phyloP scores from a whole-genome alignment of 1,140 invertebrate genomes.

The Dinoponera quadriceps region DNA sequence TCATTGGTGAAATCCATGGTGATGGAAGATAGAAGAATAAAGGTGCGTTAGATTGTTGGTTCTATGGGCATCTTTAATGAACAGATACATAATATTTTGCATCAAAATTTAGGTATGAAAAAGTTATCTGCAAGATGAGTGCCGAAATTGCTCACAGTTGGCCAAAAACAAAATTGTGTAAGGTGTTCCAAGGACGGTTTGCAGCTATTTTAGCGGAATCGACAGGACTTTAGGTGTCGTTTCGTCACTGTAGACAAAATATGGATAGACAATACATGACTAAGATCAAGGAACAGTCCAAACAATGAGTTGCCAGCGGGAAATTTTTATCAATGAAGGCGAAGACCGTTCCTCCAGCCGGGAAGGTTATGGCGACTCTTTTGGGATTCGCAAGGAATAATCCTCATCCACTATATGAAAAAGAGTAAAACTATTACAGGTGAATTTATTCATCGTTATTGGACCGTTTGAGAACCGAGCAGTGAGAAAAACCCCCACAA shows the following conservation, averaged over 20 bases:
- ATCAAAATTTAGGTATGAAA: too few species aligned
- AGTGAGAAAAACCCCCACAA: not conserved
- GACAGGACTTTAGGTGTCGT: not conserved
- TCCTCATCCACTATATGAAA: not conserved
- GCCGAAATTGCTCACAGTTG: too few species aligned
- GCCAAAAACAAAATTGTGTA: too few species aligned
- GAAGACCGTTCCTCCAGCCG: too few species aligned
- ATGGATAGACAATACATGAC: not conserved
- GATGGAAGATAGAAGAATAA: too few species aligned
- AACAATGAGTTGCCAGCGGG: not conserved
- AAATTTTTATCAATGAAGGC: not conserved
- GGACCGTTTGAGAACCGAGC: not conserved
- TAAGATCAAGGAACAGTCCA: not conserved
- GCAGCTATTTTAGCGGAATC: not conserved
- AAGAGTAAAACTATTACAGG: too few species aligned
- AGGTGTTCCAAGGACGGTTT: not conserved
- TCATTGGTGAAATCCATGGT: too few species aligned
- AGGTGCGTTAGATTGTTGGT: too few species aligned
- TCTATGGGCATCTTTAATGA: too few species aligned
- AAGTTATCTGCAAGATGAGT: too few species aligned
- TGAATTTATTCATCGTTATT: not conserved
- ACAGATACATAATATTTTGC: too few species aligned
- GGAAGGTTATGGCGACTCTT: too few species aligned
- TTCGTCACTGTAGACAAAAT: not conserved
- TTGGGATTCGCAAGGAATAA: not conserved